Base-by-base conservation (phyloP, 64 coral and sea anemone genomes). In the Stichodactyla helianthus region DNA sequence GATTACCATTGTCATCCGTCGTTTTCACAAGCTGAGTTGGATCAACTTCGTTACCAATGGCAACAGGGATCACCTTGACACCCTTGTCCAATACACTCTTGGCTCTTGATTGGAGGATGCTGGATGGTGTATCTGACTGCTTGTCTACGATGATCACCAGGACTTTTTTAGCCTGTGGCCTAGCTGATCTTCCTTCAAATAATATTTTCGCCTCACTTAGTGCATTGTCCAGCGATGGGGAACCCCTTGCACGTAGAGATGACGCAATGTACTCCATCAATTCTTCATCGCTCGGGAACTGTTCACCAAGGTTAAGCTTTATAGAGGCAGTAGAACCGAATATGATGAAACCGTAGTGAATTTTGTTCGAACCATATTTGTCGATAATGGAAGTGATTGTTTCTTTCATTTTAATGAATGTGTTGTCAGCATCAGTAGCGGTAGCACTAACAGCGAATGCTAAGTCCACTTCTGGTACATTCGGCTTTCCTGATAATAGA, bases 331-430 rank as follows among this genome's bases (percentile, higher is more conserved):
- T 87, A 20, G 92, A 84, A 25, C 94, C 94, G 22, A 93, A 95
- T 12, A 95, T 91, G 53, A 95, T 88, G 19, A 95, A 83, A 9
- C 87, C 91, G 54, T 95, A 95, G 5, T 80, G 84, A 20, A 95
- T 86, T 93, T 88, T 95, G 10, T 59, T 83, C 20, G 86, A 55
- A 50, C 91, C 88, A 54, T 95, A 93, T 31, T 89, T 92, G 13
- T 86, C 70, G 5, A 95, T 62, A 53, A 95, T 83, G 8, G 91
- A 61, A 52, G 77, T 76, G 6, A 95, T 85, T 10, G 67, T 89
- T 28, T 86, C 87, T 62, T 86, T 91, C 78, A 81, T 81, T 81
- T 81, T 51, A 5, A 15, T 8, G 50, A 81, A 81, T 5, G 78
- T 81, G 12, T 54, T 89, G 53, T 89, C n/a, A 59, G 84, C 84